Conservation (phyloP, 2,888 invertebrate genomes). For the Deroplatys truncata region DNA sequence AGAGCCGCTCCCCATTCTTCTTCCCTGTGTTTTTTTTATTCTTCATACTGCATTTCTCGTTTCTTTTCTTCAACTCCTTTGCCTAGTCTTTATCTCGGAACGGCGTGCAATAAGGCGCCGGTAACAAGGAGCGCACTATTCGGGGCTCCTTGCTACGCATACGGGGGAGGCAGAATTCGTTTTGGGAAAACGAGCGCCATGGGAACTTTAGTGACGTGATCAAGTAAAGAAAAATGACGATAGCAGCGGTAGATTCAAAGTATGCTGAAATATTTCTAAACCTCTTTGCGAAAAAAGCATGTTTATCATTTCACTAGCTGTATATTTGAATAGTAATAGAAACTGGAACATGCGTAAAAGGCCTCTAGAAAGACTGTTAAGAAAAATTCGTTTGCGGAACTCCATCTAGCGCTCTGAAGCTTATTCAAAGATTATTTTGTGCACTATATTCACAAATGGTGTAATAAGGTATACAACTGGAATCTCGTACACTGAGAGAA, state of each 20-base stretch:
- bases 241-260: not conserved
- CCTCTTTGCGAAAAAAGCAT: not conserved
- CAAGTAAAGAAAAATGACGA: not conserved
- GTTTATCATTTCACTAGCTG: too few relatives aligned
- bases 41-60: not conserved
- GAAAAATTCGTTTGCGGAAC: too few relatives aligned
- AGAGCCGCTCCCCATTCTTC: not conserved
- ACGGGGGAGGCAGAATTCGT: not conserved
- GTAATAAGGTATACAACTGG: too few relatives aligned
- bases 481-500: too few relatives aligned
- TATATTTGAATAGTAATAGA: too few relatives aligned
- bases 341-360: too few relatives aligned
- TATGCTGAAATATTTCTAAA: not conserved
- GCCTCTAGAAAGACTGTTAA: too few relatives aligned
- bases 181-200: not conserved
- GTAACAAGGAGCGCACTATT: not conserved
- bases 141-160: not conserved
- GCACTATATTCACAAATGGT: too few relatives aligned
- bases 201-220: not conserved
- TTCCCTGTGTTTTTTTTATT: not conserved
- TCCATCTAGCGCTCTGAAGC: too few relatives aligned
- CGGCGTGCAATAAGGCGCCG: not conserved
- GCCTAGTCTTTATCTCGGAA: not conserved
- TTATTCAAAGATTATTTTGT: too few relatives aligned
- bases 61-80: not conserved